Base-by-base conservation (phyloP, 2,888 invertebrate genomes). In the Microctonus hyperodae region DNA sequence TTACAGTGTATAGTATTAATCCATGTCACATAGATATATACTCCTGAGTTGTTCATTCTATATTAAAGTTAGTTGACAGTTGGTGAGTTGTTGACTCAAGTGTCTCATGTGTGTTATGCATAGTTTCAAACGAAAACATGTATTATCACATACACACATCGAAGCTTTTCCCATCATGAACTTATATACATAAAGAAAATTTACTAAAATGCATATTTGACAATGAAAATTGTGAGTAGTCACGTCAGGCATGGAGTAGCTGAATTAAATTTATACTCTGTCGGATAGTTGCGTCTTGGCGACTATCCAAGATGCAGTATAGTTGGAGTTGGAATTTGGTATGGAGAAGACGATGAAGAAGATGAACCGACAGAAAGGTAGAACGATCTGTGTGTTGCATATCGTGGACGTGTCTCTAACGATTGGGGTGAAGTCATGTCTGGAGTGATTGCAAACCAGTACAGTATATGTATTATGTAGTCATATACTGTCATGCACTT, bases 261-360 rank as follows among this genome's bases (percentile, higher is more conserved):
- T 40, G 58, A 67, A 67, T 67, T 67, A 53, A 63, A 60, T 63
- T 67, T 67, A 63, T 67, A 50, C 6, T 35, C 22, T 48, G 63
- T 53, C 53, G 40, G n/a, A 67, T 63, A 58, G 60, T 4, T 20
- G 22, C n/a, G 3, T 40, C 5, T 63, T 67, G 67, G 67, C 67
- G 58, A 51, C 16, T 22, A 33, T 63, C 63, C 67, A 67, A 67
- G 48, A 16, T 11, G 40, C 22, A 16, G 33, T 20, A 13, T 22
- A 44, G 35, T 57, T 22, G 3, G 28, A 28, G 10, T 28, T 9
- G 9, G n/a, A 16, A 55, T 7, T 10, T 10, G 16, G 31, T 11
- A n/a, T 31, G 20, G 13, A 25, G 44, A 16, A 40, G 25, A 35
- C 10, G 35, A 33, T 16, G n/a, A 35, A n/a, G 25, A 16, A 53